Conservation (phyloP, 2,797 vertebrate genomes). For the Amphiprion clarkii region DNA sequence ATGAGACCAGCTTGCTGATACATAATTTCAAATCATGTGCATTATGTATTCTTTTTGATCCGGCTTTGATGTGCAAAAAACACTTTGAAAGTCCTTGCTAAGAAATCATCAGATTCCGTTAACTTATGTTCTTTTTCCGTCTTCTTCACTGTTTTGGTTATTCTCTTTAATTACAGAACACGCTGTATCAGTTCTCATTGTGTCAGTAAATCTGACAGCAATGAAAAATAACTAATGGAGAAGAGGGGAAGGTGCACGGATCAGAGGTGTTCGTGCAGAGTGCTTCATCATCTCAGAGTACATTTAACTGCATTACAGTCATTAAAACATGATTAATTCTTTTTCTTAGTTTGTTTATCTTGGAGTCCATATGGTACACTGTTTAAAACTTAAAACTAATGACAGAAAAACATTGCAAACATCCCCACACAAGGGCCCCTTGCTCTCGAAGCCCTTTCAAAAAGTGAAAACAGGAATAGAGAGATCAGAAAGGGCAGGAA, state of each 20-base stretch:
- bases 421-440: too few relatives aligned
- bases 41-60: conserved; percentile 69
- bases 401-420: neutral
- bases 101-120: conserved; percentile 36
- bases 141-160: neutral
- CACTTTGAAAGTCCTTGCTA: conserved; percentile 17
- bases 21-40: conserved; percentile 57
- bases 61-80: conserved; percentile 56
- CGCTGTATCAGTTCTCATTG: conserved; percentile 22
- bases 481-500: conserved; percentile 34
- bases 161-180: conserved; percentile 11
- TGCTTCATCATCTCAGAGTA: neutral
- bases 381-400: neutral
- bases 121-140: conserved; percentile 3
- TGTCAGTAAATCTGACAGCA: conserved; percentile 11
- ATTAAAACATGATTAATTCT: neutral
- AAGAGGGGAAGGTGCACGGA: neutral
- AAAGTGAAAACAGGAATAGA: conserved; percentile 58
- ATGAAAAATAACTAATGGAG: neutral
- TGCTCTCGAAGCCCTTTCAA: conserved; percentile 35
- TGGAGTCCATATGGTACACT: neutral
- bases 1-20: conserved; percentile 59
- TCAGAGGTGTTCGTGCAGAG: neutral
- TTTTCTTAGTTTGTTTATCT: neutral
- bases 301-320: conserved; percentile 14